Evolutionary conservation across 2,888 invertebrate genomes (phyloP), one percentile per base, ranked within the genome.

Genomic region (Eupithecia subumbrata): DNA sequence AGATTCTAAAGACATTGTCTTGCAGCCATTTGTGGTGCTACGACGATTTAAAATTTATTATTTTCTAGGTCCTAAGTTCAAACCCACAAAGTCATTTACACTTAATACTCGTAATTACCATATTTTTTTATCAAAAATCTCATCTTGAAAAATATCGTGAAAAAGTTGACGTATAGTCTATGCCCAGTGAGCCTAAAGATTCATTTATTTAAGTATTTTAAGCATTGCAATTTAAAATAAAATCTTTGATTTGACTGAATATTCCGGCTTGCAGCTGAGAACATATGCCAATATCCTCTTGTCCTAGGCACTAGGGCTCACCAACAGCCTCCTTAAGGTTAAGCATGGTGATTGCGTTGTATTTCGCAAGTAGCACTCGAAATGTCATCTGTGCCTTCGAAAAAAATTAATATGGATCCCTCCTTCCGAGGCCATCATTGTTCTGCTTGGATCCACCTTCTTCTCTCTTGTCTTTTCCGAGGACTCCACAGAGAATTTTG

Each of bases 401-500:
- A 68, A 16, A 18, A 68, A 25, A 5, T 56, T 73, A 2, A 73
- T 22, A 48, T 73, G 56, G 18, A 73, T 60, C 16, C 72, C 68
- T 18, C 67, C 52, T 56, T 73, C 56, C 30, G 56, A 40, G 4
- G 72, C 67, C 37, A 73, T 34, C 25, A 73, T 52, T 0, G 72
- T 73, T 48, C 68, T 40, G 16, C 40, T 11, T 22, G 72, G 72
- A 52, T 73, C 72, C 16, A 52, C 18, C 16, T 56, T 45, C 7
- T 9, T 16, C 18, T 68, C 16, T n/a, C 18, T 25, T n/a, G 25
- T 68, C 1, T 73, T 73, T 16, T 25, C 30, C 16, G 52, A 68
- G 43, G 40, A 37, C 5, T n/a, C 25, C 34, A 73, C 37, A 12
- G 40, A 48, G 48, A 68, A 68, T 18, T 68, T 68, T 11, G 67